phyloP scores from a whole-genome alignment of 2,113 vertebrate species.

The Athene cunicularia region DNA sequence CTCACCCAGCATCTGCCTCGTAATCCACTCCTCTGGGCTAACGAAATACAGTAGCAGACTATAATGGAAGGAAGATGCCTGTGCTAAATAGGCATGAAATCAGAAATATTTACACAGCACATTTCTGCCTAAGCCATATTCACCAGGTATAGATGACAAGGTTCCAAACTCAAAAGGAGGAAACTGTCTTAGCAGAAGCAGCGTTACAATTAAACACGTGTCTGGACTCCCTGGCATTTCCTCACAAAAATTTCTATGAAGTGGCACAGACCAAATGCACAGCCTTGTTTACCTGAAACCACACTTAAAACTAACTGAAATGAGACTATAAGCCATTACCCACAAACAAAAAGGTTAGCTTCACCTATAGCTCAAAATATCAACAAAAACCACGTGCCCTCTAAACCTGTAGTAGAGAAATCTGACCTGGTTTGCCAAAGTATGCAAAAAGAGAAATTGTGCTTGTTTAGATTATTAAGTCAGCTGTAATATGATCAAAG shows the following conservation, averaged over 20 bases:
- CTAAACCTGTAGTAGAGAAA: background rate
- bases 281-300: background rate
- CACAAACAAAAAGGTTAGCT: background rate
- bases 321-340: background rate
- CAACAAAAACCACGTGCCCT: background rate
- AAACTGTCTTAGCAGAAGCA: background rate
- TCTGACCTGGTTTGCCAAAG: background rate
- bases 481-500: background rate
- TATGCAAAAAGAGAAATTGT: background rate
- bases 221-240: background rate
- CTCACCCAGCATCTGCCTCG: fast-evolving
- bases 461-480: background rate
- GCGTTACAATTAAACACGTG: background rate
- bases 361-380: background rate
- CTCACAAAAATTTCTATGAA: background rate
- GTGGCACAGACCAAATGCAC: background rate
- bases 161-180: background rate
- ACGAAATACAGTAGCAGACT: background rate
- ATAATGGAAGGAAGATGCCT: background rate
- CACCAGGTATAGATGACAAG: background rate
- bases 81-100: fast-evolving
- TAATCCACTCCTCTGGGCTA: background rate
- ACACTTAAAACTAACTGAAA: background rate
- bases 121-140: background rate
- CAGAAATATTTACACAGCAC: background rate